Conservation (phyloP, 2,888 invertebrate species). For the Volucella inflata region DNA sequence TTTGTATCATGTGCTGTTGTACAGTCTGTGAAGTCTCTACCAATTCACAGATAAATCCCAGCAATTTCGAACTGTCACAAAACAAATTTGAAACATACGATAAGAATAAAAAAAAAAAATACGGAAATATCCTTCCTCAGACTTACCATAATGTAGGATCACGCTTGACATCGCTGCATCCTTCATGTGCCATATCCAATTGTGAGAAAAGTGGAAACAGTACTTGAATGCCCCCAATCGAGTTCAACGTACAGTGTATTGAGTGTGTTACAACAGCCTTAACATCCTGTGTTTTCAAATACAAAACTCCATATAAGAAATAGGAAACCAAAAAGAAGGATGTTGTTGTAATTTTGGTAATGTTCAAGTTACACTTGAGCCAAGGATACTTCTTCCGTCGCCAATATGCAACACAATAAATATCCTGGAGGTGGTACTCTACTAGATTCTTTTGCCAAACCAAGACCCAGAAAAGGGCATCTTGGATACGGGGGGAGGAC, state of each 20-base stretch:
- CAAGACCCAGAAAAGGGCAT: neutral
- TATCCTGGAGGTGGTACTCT: constrained; percentile 41
- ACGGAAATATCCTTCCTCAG: constrained; percentile 25
- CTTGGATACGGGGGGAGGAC: neutral
- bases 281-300: constrained; percentile 90
- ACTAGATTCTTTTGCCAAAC: neutral
- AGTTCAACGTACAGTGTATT: constrained; percentile 99
- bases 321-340: constrained; percentile 37
- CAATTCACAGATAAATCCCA: constrained; percentile 98
- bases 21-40: constrained; percentile 98
- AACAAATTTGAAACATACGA: constrained; percentile 39
- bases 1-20: constrained; percentile 99
- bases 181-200: constrained; percentile 96
- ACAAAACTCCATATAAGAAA: constrained; percentile 37
- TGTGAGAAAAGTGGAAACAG: constrained; percentile 99
- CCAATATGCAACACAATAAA: constrained; percentile 63
- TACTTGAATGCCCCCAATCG: constrained; percentile 99
- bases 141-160: constrained; percentile 94
- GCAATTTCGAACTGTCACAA: constrained; percentile 92
- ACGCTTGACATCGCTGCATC: constrained; percentile 91
- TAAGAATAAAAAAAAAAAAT: constrained; percentile 36
- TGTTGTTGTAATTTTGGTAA: constrained; percentile 61
- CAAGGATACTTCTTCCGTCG: constrained; percentile 45
- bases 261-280: constrained; percentile 99
- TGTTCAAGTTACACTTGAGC: constrained; percentile 59